phyloP scores from a whole-genome alignment of 2,797 vertebrate genomes.

The Spatula versicolor region DNA sequence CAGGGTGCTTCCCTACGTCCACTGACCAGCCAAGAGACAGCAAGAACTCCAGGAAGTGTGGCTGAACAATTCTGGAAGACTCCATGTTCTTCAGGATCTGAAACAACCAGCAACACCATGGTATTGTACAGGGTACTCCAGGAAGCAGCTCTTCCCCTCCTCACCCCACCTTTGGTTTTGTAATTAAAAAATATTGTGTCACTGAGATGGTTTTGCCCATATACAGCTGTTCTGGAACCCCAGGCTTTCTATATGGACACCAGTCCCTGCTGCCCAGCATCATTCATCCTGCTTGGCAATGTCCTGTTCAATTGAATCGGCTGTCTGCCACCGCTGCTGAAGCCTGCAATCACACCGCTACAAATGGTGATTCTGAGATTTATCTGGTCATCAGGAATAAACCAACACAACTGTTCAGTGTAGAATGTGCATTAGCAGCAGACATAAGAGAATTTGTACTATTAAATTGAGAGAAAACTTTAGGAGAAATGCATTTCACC shows the following conservation, averaged over 20 bases:
- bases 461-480: not conserved
- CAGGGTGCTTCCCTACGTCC: constrained; percentile 87
- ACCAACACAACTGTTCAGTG: not conserved
- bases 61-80: constrained; percentile 84
- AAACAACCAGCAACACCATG: constrained; percentile 36
- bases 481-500: not conserved
- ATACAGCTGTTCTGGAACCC: not conserved
- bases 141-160: not conserved
- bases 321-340: not conserved
- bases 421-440: not conserved
- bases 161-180: not conserved
- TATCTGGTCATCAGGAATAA: not conserved
- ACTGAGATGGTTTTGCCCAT: not conserved
- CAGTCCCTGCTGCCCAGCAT: not conserved
- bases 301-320: not conserved
- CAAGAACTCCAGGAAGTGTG: constrained; percentile 91
- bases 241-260: not conserved
- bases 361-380: not conserved
- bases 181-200: not conserved
- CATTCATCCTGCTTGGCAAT: not conserved
- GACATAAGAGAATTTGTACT: not conserved
- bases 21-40: constrained; percentile 89
- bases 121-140: not conserved
- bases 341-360: not conserved
- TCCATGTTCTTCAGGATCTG: constrained; percentile 93